Conservation (phyloP, 2,888 invertebrate genomes). For the Tipula unca region DNA sequence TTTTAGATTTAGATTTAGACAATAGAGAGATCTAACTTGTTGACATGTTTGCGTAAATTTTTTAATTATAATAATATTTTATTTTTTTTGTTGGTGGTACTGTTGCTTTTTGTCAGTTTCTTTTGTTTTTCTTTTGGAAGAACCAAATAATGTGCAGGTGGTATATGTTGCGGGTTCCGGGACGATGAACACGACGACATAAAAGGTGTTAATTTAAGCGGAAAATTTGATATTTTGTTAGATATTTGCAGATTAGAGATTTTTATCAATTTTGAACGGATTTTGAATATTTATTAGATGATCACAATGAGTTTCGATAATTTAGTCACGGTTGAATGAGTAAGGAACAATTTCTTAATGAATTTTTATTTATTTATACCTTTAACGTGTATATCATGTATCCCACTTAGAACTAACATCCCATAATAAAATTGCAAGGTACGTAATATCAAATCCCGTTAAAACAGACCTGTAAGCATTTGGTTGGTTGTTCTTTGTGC, state of each 20-base stretch:
- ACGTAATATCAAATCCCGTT: too few species aligned
- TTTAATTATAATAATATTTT: neutral
- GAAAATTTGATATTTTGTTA: neutral
- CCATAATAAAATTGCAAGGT: too few species aligned
- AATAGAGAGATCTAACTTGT: neutral
- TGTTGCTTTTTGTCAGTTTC: neutral
- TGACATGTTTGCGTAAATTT: neutral
- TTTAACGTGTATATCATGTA: too few species aligned
- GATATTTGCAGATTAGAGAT: neutral
- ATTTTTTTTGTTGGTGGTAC: neutral
- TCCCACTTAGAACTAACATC: too few species aligned
- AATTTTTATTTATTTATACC: too few species aligned
- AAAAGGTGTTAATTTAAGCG: neutral
- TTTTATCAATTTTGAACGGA: neutral
- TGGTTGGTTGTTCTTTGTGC: too few species aligned
- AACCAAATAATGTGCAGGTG: too few species aligned
- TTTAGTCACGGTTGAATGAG: neutral
- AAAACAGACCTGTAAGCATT: too few species aligned
- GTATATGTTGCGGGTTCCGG: neutral
- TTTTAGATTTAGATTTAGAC: conserved; percentile 3
- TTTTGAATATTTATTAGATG: neutral
- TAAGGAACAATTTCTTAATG: too few species aligned
- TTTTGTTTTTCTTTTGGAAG: neutral
- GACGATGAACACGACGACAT: neutral
- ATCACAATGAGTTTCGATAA: neutral